Conservation (phyloP, 2,888 invertebrate genomes). For the Thysanoteuthis rhombus region DNA sequence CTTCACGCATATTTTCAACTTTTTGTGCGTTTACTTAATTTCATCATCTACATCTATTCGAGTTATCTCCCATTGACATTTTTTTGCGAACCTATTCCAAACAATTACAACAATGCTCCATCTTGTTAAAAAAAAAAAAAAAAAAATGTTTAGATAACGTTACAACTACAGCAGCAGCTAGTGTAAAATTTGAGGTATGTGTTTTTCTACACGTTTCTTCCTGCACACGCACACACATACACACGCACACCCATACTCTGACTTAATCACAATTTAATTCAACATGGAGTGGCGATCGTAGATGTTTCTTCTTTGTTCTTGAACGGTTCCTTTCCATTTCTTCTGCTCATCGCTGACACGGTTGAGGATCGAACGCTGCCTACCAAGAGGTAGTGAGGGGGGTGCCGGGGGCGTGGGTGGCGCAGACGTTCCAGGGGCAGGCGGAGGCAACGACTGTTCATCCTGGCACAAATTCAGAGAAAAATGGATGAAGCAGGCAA, state of each 20-base stretch:
- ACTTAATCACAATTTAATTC: conserved; percentile 74
- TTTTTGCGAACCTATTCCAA: too few species aligned
- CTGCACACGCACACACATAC: neutral
- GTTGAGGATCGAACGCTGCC: conserved; percentile 74
- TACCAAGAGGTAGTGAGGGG: conserved; percentile 34
- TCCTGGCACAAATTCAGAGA: conserved; percentile 40
- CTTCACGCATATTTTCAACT: too few species aligned
- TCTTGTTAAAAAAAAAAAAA: too few species aligned
- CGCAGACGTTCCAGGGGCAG: conserved; percentile 38
- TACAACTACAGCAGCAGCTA: neutral
- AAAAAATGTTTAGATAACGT: too few species aligned
- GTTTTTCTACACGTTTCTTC: neutral
- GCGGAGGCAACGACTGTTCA: conserved; percentile 47
- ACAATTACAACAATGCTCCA: too few species aligned
- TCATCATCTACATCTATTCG: too few species aligned
- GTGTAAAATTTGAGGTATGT: neutral
- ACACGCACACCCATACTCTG: neutral
- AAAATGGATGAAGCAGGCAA: neutral
- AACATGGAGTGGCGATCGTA: conserved; percentile 98
- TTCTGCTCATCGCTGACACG: conserved; percentile 95
- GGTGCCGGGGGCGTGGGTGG: conserved; percentile 38
- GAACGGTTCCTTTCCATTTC: conserved; percentile 96
- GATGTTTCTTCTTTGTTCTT: conserved; percentile 93
- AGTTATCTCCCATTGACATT: too few species aligned
- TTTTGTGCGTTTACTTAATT: too few species aligned